These are phyloP conservation scores for Theretra japonica DNA, from an alignment of 2,888 invertebrate genomes.

Conservation along the genomic window DNA sequence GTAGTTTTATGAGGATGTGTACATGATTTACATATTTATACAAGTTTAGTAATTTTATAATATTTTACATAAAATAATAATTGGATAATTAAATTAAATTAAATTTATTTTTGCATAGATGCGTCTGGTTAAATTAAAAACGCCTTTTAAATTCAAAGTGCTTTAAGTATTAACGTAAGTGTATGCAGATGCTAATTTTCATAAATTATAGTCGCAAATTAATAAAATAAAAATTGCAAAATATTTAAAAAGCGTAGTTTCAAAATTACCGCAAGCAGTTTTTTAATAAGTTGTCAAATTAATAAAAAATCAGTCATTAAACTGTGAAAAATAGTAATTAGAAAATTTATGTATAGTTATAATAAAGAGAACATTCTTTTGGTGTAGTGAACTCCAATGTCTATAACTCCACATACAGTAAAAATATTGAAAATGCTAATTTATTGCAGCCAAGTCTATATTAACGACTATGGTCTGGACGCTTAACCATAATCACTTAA, in stretches of 20 bases:
- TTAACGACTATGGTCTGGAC: too few relatives aligned
- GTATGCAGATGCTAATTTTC: neutral
- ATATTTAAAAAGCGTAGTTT: neutral
- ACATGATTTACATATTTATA: neutral
- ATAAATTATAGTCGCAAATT: neutral
- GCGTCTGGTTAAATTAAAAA: conserved; percentile 20
- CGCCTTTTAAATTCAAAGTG: conserved; percentile 1
- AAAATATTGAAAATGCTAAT: neutral
- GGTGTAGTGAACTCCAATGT: conserved; percentile 2
- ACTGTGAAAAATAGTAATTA: too few relatives aligned
- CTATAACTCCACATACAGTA: neutral
- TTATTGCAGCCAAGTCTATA: too few relatives aligned
- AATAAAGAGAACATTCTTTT: neutral
- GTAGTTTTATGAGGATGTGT: neutral
- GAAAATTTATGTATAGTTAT: neutral
- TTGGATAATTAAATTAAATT: neutral
- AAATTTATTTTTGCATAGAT: neutral
- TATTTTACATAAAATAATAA: neutral
- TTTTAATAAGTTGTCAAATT: neutral
- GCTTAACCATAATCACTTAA: too few relatives aligned
- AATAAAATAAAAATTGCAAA: neutral
- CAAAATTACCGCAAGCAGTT: neutral
- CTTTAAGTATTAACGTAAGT: neutral
- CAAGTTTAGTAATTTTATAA: neutral
- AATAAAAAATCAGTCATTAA: too few relatives aligned